Conservation (phyloP, 2,888 invertebrate genomes). For the Caradrina clavipalpis region DNA sequence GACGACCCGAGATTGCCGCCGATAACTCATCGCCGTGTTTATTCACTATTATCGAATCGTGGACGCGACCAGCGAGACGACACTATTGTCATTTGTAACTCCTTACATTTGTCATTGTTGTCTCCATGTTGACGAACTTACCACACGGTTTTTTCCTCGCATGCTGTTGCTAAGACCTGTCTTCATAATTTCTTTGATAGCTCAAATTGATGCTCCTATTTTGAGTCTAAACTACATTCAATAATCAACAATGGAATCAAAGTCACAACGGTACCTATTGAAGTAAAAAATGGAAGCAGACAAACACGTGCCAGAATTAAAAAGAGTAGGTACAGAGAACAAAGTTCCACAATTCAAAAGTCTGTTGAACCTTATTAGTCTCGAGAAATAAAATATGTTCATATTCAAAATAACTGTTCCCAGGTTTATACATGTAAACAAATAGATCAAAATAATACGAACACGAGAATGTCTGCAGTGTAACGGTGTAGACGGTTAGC, state of each 20-base stretch:
- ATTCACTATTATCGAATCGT: conserved; percentile 86
- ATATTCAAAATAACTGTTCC: conserved; percentile 50
- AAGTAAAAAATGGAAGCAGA: conserved; percentile 35
- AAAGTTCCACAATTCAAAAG: conserved; percentile 38
- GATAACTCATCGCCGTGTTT: conserved; percentile 90
- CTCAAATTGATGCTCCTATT: conserved; percentile 9
- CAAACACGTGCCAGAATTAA: conserved; percentile 35
- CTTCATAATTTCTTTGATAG: conserved; percentile 37
- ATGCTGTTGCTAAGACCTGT: conserved; percentile 16
- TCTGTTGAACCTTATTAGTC: conserved; percentile 49
- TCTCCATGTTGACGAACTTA: conserved; percentile 63
- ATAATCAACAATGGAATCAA: conserved; percentile 30
- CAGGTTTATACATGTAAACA: conserved; percentile 57
- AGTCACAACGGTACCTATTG: conserved; percentile 44
- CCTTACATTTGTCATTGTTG: conserved; percentile 64
- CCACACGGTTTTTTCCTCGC: conserved; percentile 40
- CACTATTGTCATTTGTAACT: conserved; percentile 63
- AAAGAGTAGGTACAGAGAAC: conserved; percentile 32
- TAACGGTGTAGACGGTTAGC: conserved; percentile 69
- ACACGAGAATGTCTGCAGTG: conserved; percentile 59
- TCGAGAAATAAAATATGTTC: conserved; percentile 32
- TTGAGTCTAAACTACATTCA: conserved; percentile 24
- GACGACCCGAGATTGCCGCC: conserved; percentile 88
- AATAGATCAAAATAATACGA: conserved; percentile 67
- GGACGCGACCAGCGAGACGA: conserved; percentile 62